Evolutionary conservation across 2,888 invertebrate genomes (phyloP).

Genomic region (Fissipunctia ypsillon): DNA sequence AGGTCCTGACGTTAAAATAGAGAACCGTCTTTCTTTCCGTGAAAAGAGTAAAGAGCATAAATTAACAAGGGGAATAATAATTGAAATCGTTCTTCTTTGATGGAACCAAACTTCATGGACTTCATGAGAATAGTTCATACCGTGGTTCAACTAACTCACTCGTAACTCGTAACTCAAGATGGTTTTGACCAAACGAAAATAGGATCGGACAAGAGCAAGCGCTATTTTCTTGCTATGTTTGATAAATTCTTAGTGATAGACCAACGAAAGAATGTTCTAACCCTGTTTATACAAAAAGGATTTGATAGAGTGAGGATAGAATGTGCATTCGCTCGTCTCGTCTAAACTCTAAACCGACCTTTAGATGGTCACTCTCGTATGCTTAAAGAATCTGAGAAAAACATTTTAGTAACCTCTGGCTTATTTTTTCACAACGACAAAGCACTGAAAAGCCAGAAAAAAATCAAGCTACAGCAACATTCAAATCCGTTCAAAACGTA

Average conservation of each 20-base stretch:
- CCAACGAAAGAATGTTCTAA: background rate
- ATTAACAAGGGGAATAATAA: background rate
- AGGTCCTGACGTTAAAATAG: background rate
- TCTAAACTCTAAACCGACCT: background rate
- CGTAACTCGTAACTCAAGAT: background rate
- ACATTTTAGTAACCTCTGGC: too few species aligned
- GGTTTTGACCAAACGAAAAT: background rate
- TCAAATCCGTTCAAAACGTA: constrained; percentile 15
- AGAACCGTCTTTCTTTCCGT: background rate
- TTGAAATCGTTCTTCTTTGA: background rate
- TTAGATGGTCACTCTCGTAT: background rate
- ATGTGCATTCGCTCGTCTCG: background rate
- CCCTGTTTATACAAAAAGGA: background rate
- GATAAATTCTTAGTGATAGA: background rate
- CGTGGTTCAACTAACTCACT: background rate
- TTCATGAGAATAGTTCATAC: background rate
- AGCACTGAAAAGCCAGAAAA: background rate
- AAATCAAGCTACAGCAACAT: background rate
- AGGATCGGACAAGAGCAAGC: background rate
- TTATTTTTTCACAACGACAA: background rate
- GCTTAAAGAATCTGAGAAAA: background rate
- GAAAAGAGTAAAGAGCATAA: background rate
- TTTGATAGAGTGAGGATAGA: background rate
- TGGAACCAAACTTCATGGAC: background rate
- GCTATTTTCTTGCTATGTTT: background rate